These are phyloP conservation scores for Cosmia pyralina DNA, from an alignment of 2,888 invertebrate species.

Conservation along the genomic window DNA sequence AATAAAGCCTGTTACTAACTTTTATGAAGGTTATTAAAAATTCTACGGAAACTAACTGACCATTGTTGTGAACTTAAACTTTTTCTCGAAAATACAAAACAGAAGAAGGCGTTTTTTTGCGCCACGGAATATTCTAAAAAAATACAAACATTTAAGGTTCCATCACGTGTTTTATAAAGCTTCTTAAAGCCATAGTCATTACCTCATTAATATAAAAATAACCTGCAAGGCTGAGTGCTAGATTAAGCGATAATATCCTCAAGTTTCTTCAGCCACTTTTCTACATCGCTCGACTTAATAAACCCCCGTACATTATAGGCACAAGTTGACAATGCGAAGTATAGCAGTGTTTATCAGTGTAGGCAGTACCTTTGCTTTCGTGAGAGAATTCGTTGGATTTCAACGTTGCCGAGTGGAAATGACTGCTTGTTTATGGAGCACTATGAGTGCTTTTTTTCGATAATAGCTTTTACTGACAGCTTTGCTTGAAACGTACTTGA, in stretches of 20 bases:
- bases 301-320: slow-evolving; percentile 39
- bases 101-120: neutral
- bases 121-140: neutral
- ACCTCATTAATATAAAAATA: slow-evolving; percentile 43
- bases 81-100: neutral
- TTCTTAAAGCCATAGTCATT: slow-evolving; percentile 13
- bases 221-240: slow-evolving; percentile 35
- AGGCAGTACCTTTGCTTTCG: slow-evolving; percentile 44
- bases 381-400: slow-evolving; percentile 61
- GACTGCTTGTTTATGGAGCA: slow-evolving; percentile 58
- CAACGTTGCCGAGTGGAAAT: slow-evolving; percentile 53
- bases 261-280: slow-evolving; percentile 52
- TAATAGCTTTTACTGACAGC: slow-evolving; percentile 53
- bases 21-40: slow-evolving; percentile 7
- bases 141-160: slow-evolving; percentile 2
- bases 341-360: slow-evolving; percentile 44
- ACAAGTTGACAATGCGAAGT: slow-evolving; percentile 47
- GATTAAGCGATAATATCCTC: slow-evolving; percentile 49
- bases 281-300: slow-evolving; percentile 42
- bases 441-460: slow-evolving; percentile 49
- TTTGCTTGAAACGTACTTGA: slow-evolving; percentile 35
- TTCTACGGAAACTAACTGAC: neutral
- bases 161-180: slow-evolving; percentile 16
- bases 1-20: neutral
- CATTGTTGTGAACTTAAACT: neutral